These are phyloP conservation scores for Habrosyne pyritoides DNA, from an alignment of 2,888 invertebrate genomes.

Conservation along the genomic window DNA sequence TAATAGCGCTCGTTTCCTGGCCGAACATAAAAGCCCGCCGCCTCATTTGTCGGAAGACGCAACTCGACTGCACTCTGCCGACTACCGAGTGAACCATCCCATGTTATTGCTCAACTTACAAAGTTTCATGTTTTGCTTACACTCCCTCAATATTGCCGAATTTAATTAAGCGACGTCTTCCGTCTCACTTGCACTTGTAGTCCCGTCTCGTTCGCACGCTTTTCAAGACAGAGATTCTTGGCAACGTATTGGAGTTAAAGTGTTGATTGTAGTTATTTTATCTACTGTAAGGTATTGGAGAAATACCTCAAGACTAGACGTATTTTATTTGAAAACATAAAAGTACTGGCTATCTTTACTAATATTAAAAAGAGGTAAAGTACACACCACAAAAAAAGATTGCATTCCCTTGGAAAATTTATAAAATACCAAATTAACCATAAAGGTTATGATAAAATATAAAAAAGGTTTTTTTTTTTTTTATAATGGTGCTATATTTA, in stretches of 20 bases:
- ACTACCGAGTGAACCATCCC: neutral
- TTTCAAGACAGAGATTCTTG: neutral
- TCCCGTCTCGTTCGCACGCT: neutral
- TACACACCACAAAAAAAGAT: too few relatives aligned
- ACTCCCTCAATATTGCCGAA: constrained; percentile 22
- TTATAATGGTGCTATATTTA: too few relatives aligned
- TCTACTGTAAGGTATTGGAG: too few relatives aligned
- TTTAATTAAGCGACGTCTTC: constrained; percentile 25
- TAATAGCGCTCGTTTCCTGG: neutral
- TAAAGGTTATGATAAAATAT: too few relatives aligned
- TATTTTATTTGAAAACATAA: too few relatives aligned
- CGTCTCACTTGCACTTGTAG: neutral
- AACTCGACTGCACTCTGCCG: neutral
- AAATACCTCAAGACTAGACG: too few relatives aligned
- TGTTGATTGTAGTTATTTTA: neutral
- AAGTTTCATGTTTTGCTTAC: constrained; percentile 1
- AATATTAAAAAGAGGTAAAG: too few relatives aligned
- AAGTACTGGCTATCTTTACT: too few relatives aligned
- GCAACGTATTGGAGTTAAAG: neutral
- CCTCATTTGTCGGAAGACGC: constrained; percentile 1
- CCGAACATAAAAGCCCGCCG: constrained; percentile 6
- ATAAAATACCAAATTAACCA: too few relatives aligned
- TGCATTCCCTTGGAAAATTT: too few relatives aligned
- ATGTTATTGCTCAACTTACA: constrained; percentile 5
- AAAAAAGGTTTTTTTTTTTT: too few relatives aligned